phyloP scores from a whole-genome alignment of 2,888 invertebrate species.

The Platycnemis pennipes region DNA sequence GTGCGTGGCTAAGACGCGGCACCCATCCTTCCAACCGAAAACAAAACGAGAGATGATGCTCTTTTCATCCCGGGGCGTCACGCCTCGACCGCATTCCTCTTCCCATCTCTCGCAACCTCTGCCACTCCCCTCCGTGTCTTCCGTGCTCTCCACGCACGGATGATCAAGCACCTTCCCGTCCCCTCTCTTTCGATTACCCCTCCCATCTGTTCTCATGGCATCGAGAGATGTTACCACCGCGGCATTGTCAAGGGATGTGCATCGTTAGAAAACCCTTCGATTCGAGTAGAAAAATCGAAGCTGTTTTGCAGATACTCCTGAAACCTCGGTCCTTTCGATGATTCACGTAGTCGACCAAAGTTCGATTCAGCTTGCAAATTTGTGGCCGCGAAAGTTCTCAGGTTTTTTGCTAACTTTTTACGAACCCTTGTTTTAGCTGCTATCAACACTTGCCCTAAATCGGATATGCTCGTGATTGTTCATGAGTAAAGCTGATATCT shows the following conservation, averaged over 20 bases:
- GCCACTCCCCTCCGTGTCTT: not conserved
- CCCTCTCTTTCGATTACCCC: not conserved
- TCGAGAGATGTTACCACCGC: not conserved
- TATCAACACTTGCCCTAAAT: too few relatives aligned
- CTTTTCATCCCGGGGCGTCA: not conserved
- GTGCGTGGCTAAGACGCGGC: slow-evolving; percentile 14
- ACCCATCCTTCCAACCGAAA: not conserved
- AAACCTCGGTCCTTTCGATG: too few relatives aligned
- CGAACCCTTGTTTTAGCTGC: too few relatives aligned
- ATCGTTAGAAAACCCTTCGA: not conserved
- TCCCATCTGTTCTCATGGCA: not conserved
- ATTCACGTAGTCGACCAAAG: too few relatives aligned
- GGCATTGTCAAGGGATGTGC: not conserved
- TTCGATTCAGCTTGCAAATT: too few relatives aligned
- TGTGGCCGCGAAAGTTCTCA: too few relatives aligned
- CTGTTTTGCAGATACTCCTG: too few relatives aligned
- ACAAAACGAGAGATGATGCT: slow-evolving; percentile 21
- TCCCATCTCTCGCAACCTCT: not conserved
- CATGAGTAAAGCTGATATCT: too few relatives aligned
- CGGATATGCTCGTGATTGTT: too few relatives aligned
- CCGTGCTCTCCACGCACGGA: slow-evolving; percentile 50
- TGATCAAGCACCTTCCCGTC: not conserved
- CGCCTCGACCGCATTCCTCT: slow-evolving; percentile 14
- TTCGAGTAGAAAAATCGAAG: too few relatives aligned
- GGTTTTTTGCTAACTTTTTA: too few relatives aligned